A percentile compares a stretch with the other conserved stretches of the same genome.
Conservation (phyloP, 2,888 invertebrate genomes). For the Acleris holmiana region DNA sequence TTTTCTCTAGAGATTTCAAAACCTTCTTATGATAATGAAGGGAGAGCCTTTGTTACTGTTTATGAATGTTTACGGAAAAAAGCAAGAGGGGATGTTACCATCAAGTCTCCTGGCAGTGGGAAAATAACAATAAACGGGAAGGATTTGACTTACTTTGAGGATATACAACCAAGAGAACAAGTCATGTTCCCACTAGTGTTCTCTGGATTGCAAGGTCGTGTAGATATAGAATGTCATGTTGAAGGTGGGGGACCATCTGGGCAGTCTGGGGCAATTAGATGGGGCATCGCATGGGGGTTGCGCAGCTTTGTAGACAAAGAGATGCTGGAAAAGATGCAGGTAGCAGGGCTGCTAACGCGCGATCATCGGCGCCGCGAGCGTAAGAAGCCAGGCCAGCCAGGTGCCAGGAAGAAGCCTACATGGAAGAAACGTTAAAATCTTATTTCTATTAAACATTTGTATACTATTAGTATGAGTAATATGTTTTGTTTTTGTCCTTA, state of each 20-base stretch:
- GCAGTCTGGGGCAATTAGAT: constrained; percentile 95
- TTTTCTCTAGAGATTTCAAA: constrained; percentile 86
- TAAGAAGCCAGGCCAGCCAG: constrained; percentile 96
- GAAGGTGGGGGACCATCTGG: constrained; percentile 90
- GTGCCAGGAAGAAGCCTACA: constrained; percentile 94
- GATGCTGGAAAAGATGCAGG: constrained; percentile 92
- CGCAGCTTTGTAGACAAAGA: constrained; percentile 92
- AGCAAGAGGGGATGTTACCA: constrained; percentile 90
- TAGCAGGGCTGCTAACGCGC: constrained; percentile 93
- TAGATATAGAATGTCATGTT: constrained; percentile 93
- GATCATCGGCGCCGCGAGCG: constrained; percentile 92
- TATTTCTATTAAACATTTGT: neutral
- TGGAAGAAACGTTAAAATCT: constrained; percentile 94
- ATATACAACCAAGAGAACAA: constrained; percentile 90
- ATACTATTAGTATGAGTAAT: constrained; percentile 13
- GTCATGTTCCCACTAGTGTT: constrained; percentile 95
- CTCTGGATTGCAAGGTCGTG: constrained; percentile 88
- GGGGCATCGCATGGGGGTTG: constrained; percentile 93
- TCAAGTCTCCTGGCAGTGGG: constrained; percentile 92
- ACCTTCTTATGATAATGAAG: constrained; percentile 87
- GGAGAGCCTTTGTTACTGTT: constrained; percentile 88
- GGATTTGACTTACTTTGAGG: constrained; percentile 90
- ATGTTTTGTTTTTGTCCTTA: neutral
- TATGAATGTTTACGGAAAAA: constrained; percentile 90
- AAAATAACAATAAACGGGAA: constrained; percentile 91